Conservation (phyloP, 2,113 vertebrate species). For the Rynchops niger region DNA sequence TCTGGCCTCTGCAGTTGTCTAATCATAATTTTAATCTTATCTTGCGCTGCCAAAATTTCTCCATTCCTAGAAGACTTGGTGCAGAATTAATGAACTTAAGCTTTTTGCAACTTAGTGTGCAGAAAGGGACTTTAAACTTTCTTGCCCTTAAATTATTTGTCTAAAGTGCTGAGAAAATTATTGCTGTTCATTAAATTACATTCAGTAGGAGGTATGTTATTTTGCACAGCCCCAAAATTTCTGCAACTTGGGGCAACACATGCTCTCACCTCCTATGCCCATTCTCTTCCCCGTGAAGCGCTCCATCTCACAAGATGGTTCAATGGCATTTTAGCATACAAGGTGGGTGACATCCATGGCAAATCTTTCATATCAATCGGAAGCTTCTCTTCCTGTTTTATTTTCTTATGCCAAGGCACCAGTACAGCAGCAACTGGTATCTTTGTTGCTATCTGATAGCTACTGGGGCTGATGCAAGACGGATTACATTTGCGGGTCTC, state of each 20-base stretch:
- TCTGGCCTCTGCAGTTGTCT: background rate
- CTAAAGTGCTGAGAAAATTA: background rate
- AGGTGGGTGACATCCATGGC: background rate
- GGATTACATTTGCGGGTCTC: background rate
- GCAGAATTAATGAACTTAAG: background rate
- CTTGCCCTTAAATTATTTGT: background rate
- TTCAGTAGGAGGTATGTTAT: background rate
- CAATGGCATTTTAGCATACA: background rate
- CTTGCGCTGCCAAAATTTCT: background rate
- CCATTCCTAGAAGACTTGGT: background rate
- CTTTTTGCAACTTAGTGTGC: background rate
- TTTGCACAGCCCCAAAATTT: background rate
- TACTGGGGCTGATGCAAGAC: background rate
- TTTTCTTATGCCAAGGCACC: background rate
- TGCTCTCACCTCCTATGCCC: background rate
- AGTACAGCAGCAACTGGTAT: background rate
- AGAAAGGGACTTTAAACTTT: background rate
- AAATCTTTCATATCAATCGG: background rate
- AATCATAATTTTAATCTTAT: background rate
- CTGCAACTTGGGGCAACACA: rapidly evolving
- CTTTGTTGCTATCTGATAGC: background rate
- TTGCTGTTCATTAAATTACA: background rate
- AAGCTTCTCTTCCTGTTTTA: background rate
- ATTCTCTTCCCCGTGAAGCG: background rate
- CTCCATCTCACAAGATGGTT: background rate